These are phyloP conservation scores for Catocala nupta DNA, from an alignment of 2,888 invertebrate species.

Conservation along the genomic window DNA sequence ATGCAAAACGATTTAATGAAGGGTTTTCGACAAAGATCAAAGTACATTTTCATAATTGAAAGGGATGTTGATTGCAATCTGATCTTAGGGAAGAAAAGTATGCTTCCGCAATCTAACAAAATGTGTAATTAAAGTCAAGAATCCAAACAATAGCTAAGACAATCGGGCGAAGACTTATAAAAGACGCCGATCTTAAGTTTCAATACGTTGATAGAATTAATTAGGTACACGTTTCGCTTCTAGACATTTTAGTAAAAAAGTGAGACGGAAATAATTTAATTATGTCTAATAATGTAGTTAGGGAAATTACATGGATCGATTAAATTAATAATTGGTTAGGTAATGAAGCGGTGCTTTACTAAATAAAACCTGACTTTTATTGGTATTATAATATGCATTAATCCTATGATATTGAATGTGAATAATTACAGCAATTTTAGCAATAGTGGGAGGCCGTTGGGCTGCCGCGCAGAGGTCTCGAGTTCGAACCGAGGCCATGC, in stretches of 20 bases:
- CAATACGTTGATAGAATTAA: slow-evolving; percentile 55
- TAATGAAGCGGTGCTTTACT: too few relatives aligned
- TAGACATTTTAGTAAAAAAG: slow-evolving; percentile 14
- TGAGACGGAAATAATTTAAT: slow-evolving; percentile 9
- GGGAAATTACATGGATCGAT: too few relatives aligned
- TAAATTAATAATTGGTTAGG: too few relatives aligned
- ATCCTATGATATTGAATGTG: too few relatives aligned
- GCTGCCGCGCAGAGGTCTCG: too few relatives aligned
- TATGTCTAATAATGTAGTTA: background rate
- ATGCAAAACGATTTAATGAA: slow-evolving; percentile 16
- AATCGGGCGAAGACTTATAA: slow-evolving; percentile 61
- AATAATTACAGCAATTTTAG: too few relatives aligned
- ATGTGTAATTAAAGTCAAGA: slow-evolving; percentile 60
- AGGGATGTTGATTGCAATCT: slow-evolving; percentile 34
- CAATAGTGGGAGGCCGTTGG: too few relatives aligned
- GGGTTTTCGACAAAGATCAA: slow-evolving; percentile 35
- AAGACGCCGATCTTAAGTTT: slow-evolving; percentile 55
- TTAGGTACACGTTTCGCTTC: slow-evolving; percentile 28
- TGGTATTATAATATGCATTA: too few relatives aligned
- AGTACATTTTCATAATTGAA: slow-evolving; percentile 36
- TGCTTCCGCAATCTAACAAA: slow-evolving; percentile 45
- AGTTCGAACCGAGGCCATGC: too few relatives aligned
- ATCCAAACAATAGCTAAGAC: slow-evolving; percentile 59
- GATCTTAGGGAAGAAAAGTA: slow-evolving; percentile 38
- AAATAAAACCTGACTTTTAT: too few relatives aligned